A percentile compares a stretch with the other conserved stretches of the same genome.
Evolutionary conservation across 2,888 invertebrate genomes (phyloP).

Genomic region (Gastracanthus pulcherrimus): DNA sequence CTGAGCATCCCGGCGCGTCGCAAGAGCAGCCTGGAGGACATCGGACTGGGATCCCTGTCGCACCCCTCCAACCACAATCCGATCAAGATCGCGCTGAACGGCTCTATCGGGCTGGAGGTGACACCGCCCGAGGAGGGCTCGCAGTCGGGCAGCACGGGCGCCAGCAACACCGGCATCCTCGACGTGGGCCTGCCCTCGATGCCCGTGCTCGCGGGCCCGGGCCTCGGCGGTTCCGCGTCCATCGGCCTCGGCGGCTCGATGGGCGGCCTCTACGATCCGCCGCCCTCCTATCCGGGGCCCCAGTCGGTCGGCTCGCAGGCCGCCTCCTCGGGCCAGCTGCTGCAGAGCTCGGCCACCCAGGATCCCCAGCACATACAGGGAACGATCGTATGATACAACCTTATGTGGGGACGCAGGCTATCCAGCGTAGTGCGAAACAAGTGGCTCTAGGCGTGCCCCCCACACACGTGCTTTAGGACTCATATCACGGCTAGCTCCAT

Average conservation of each 20-base stretch:
- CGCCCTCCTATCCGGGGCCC: slow-evolving; percentile 76
- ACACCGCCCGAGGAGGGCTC: slow-evolving; percentile 80
- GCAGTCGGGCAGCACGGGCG: slow-evolving; percentile 75
- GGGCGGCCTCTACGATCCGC: slow-evolving; percentile 79
- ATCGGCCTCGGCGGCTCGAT: slow-evolving; percentile 72
- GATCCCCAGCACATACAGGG: slow-evolving; percentile 90
- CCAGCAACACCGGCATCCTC: slow-evolving; percentile 80
- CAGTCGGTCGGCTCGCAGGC: slow-evolving; percentile 60
- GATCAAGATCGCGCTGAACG: slow-evolving; percentile 91
- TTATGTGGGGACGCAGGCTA: slow-evolving; percentile 94
- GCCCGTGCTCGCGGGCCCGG: slow-evolving; percentile 63
- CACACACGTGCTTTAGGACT: slow-evolving; percentile 64
- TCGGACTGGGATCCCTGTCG: slow-evolving; percentile 83
- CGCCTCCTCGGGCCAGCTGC: slow-evolving; percentile 64
- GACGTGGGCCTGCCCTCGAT: slow-evolving; percentile 77
- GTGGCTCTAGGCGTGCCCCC: slow-evolving; percentile 83
- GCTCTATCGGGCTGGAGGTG: slow-evolving; percentile 89
- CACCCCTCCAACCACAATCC: slow-evolving; percentile 87
- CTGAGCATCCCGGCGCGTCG: slow-evolving; percentile 84
- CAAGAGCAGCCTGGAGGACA: slow-evolving; percentile 92
- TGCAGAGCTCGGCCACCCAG: slow-evolving; percentile 73
- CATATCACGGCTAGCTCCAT: not conserved
- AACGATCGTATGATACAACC: slow-evolving; percentile 96
- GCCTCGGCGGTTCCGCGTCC: slow-evolving; percentile 62
- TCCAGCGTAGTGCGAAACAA: slow-evolving; percentile 87